Conservation (phyloP, 1,140 invertebrate genomes). For the Ectropis grisescens region DNA sequence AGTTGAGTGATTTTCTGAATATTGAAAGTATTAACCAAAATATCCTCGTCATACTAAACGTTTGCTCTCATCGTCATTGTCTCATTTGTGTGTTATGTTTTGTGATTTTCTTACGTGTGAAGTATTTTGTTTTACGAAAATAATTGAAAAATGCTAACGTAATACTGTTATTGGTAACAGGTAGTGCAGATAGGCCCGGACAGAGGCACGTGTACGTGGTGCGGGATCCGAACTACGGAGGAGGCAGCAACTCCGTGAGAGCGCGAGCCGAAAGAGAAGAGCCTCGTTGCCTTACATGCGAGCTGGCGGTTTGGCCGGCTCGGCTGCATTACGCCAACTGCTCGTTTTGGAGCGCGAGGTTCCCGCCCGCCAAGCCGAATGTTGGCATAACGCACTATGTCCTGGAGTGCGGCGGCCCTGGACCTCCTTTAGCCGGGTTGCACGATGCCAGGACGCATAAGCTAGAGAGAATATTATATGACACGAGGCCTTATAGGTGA, state of each 20-base stretch:
- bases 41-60: conserved; percentile 10
- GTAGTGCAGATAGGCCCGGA: conserved; percentile 84
- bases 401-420: conserved; percentile 83
- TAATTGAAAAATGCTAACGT: no score
- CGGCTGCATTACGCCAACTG: conserved; percentile 84
- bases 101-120: conserved; percentile 1
- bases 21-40: conserved; percentile 16
- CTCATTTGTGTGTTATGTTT: no score
- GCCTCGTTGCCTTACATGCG: conserved; percentile 86
- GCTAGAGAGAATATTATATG: conserved; percentile 80
- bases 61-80: neutral
- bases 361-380: conserved; percentile 69
- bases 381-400: conserved; percentile 79
- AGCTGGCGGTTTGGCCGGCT: conserved; percentile 81
- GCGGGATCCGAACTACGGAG: conserved; percentile 70
- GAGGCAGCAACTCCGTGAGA: conserved; percentile 67
- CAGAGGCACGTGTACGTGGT: conserved; percentile 90
- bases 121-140: conserved; percentile 1
- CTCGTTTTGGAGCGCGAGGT: conserved; percentile 82
- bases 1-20: conserved; percentile 32
- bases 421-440: conserved; percentile 82
- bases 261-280: conserved; percentile 79
- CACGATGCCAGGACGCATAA: conserved; percentile 80
- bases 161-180: conserved; percentile 26
- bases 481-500: conserved; percentile 76